Conservation (phyloP, 2,888 invertebrate genomes). For the Troilus luridus region DNA sequence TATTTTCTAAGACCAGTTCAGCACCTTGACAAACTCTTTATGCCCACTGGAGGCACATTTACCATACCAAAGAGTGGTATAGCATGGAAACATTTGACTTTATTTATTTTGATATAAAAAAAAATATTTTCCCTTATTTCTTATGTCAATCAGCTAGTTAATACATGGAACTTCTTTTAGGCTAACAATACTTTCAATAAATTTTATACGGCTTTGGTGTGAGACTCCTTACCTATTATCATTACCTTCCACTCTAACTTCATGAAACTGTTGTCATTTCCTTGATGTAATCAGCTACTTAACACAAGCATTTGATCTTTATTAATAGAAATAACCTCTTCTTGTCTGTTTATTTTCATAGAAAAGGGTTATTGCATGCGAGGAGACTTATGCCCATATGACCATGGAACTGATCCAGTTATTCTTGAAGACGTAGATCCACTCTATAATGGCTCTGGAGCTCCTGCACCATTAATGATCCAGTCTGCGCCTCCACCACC, state of each 20-base stretch:
- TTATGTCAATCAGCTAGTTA: too few species aligned
- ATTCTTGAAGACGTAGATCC: conserved; percentile 84
- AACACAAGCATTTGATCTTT: neutral
- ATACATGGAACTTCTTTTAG: too few species aligned
- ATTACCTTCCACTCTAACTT: too few species aligned
- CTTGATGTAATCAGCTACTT: neutral
- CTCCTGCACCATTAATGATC: conserved; percentile 58
- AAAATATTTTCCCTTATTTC: too few species aligned
- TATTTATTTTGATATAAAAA: too few species aligned
- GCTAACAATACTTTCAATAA: too few species aligned
- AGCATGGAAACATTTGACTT: too few species aligned
- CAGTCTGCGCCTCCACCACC: conserved; percentile 67
- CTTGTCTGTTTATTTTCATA: conserved; percentile 55
- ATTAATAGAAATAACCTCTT: neutral
- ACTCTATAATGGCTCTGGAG: conserved; percentile 63
- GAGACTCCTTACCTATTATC: too few species aligned
- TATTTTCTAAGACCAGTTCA: too few species aligned
- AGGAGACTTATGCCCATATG: conserved; percentile 96
- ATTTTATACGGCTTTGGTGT: neutral
- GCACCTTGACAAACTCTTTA: too few species aligned
- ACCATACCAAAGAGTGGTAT: too few species aligned
- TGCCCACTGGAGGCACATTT: too few species aligned
- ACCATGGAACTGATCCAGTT: conserved; percentile 97
- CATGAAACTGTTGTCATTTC: neutral
- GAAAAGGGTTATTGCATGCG: conserved; percentile 95